Evolutionary conservation across 2,113 vertebrate species (phyloP), one percentile per base, ranked within the genome.

Genomic region (Corythornis cristatus): DNA sequence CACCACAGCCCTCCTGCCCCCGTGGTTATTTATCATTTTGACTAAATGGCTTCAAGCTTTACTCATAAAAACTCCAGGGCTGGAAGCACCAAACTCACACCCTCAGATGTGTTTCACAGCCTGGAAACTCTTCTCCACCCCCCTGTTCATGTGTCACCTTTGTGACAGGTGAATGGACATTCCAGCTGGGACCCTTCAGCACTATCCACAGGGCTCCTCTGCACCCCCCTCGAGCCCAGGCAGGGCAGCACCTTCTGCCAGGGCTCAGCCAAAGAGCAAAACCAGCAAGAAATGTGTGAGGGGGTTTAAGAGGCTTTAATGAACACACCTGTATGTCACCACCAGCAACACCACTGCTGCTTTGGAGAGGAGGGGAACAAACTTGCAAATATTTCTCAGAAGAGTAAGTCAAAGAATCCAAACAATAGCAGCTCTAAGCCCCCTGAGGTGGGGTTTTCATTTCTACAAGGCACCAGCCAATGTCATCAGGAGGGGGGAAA

Each of bases 401-500:
- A 68, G 23, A 65, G 15, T 42, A 60, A 90, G 73, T 33, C 53
- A 37, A 79, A 42, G 5, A 25, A 73, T 9, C 11, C 28, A 48
- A 10, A 2, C 26, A 21, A 15, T 4, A 76, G 26, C 22, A 26
- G 25, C 20, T 58, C 1, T 14, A 48, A 77, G 37, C 19, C 11
- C 19, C 42, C 48, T 35, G 8, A 7, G 10, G 9, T 25, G 15
- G 13, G 40, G 5, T 37, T 83, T 12, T 25, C 15, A 31, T 58
- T 50, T 60, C 82, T 65, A 43, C 46, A 45, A 40, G 73, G 83
- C 29, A 54, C 20, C 45, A 81, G 18, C 17, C 51, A 56, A 23
- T 9, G 9, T 23, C 61, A 45, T 7, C 1, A 20, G 20, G 12
- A 8, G 3, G 1, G 3, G 37, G 37, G 37, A 10, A 37, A 37